Evolutionary conservation across 2,113 vertebrate species (phyloP).

Genomic region (Casuarius casuarius): DNA sequence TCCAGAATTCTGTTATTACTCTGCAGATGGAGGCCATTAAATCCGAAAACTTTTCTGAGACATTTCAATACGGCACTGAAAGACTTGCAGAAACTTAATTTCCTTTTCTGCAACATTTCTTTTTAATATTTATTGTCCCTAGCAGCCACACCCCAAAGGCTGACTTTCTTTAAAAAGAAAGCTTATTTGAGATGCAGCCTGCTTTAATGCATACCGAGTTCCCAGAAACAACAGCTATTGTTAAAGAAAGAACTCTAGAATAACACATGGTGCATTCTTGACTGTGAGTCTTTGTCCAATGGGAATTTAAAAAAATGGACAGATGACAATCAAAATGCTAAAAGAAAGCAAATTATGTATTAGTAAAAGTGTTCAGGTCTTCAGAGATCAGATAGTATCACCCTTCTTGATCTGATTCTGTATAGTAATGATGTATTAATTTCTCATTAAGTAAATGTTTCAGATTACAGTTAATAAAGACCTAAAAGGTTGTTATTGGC

Average conservation of each 20-base stretch:
- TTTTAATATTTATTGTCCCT: conserved; percentile 22
- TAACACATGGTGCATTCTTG: not conserved
- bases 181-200: conserved; percentile 3
- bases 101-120: conserved; percentile 18
- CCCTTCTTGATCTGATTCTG: not conserved
- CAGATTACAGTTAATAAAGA: not conserved
- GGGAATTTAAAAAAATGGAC: not conserved
- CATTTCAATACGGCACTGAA: not conserved
- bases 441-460: not conserved
- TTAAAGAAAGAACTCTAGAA: not conserved
- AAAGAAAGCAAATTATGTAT: not conserved
- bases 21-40: conserved; percentile 48
- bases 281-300: not conserved
- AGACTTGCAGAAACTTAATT: not conserved
- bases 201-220: not conserved
- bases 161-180: conserved; percentile 10
- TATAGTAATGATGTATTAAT: not conserved
- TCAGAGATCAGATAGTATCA: not conserved
- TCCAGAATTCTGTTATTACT: conserved; percentile 36
- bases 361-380: not conserved
- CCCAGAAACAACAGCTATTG: not conserved
- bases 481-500: not conserved
- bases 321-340: not conserved
- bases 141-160: not conserved
- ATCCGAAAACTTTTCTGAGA: conserved; percentile 26